These are phyloP conservation scores for Charanyca ferruginea DNA, from an alignment of 2,888 invertebrate genomes.

Conservation along the genomic window DNA sequence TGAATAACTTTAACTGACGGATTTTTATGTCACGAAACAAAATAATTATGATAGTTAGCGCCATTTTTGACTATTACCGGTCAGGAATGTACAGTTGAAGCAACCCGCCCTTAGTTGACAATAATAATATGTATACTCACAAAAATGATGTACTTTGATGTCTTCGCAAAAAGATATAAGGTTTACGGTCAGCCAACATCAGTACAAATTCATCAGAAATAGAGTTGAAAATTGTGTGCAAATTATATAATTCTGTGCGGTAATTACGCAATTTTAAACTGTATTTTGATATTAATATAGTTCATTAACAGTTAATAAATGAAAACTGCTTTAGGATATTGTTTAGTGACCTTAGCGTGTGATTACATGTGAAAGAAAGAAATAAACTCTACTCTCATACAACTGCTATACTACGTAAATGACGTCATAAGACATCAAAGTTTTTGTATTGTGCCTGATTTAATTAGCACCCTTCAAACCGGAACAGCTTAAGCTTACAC, in stretches of 20 bases:
- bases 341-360: no score
- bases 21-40: no score
- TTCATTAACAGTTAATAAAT: not conserved
- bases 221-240: not conserved
- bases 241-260: not conserved
- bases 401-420: not conserved
- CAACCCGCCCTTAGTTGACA: no score
- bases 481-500: constrained; percentile 3
- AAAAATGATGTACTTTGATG: constrained; percentile 3
- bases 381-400: no score
- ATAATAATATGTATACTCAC: constrained; percentile 13
- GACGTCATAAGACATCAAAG: no score
- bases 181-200: not conserved
- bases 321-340: no score
- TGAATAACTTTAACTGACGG: no score
- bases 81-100: no score
- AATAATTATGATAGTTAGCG: no score
- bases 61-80: no score
- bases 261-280: not conserved
- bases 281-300: not conserved
- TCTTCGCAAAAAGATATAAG: not conserved
- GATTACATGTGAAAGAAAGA: no score
- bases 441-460: not conserved
- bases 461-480: not conserved
- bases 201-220: not conserved